These are phyloP conservation scores for Triplophysa bombifrons DNA, from an alignment of 2,797 vertebrate genomes.

Conservation along the genomic window DNA sequence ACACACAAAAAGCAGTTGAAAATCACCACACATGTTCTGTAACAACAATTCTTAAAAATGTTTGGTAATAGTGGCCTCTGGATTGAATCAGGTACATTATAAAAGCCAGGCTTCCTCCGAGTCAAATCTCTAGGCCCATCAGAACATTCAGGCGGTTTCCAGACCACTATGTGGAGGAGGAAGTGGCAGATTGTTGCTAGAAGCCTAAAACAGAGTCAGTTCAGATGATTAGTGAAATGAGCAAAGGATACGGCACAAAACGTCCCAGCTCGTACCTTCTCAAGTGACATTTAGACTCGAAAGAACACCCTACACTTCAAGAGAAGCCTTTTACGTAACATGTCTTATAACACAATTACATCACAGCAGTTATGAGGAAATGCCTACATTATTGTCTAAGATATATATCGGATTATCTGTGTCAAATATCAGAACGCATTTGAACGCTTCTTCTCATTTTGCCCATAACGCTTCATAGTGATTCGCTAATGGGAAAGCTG, in stretches of 20 bases:
- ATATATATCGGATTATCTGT: not conserved
- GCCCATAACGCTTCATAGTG: not conserved
- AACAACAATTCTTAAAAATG: slow-evolving; percentile 10
- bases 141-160: slow-evolving; percentile 1
- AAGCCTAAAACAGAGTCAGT: not conserved
- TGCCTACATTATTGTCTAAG: not conserved
- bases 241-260: slow-evolving; percentile 10
- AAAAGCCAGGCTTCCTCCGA: not conserved
- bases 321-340: not conserved
- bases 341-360: not conserved
- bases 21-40: not conserved
- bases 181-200: not conserved
- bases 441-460: not conserved
- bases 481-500: not conserved
- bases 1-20: not conserved
- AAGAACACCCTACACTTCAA: not conserved
- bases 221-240: not conserved
- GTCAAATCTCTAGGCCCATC: not conserved
- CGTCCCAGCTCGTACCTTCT: not conserved
- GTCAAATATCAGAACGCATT: not conserved
- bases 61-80: not conserved
- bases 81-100: not conserved
- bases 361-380: not conserved
- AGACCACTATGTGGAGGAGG: not conserved
- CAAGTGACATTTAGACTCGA: not conserved